Percentiles rank a stretch among this genome's conserved stretches.
phyloP scores from a whole-genome alignment of 2,888 invertebrate genomes.

The Apodemia mormo region DNA sequence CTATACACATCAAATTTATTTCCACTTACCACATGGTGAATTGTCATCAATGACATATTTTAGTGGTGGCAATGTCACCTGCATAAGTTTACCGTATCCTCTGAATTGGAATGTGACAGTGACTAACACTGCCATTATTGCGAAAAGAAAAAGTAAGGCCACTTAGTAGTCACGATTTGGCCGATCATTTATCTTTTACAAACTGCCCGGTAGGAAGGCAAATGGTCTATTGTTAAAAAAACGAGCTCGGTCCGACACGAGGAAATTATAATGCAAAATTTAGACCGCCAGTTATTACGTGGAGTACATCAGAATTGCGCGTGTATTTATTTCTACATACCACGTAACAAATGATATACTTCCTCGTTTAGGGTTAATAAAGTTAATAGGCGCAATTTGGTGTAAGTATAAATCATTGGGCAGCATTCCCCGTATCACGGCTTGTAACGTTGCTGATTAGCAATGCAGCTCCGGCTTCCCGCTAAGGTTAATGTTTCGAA shows the following conservation, averaged over 20 bases:
- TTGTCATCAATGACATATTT: too few species aligned
- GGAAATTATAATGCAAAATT: neutral
- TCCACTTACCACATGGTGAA: too few species aligned
- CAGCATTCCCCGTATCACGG: slow-evolving; percentile 54
- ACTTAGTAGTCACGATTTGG: too few species aligned
- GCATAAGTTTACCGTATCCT: too few species aligned
- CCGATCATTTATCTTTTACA: too few species aligned
- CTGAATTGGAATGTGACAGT: too few species aligned
- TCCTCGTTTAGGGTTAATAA: slow-evolving; percentile 53
- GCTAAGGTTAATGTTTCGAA: slow-evolving; percentile 12
- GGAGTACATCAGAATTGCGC: neutral
- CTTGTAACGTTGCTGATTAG: slow-evolving; percentile 56
- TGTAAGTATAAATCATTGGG: slow-evolving; percentile 57
- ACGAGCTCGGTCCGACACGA: neutral
- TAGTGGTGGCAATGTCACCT: too few species aligned
- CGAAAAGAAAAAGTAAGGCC: too few species aligned
- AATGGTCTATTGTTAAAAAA: too few species aligned
- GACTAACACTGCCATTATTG: too few species aligned
- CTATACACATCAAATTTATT: too few species aligned
- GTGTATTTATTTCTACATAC: slow-evolving; percentile 8
- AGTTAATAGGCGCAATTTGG: slow-evolving; percentile 47
- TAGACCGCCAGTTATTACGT: neutral
- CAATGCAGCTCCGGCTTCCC: slow-evolving; percentile 55
- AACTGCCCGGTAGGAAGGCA: too few species aligned
- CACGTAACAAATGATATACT: slow-evolving; percentile 44